These are phyloP conservation scores for Drosophila gunungcola DNA, from an alignment of 1,140 invertebrate genomes.

Conservation along the genomic window DNA sequence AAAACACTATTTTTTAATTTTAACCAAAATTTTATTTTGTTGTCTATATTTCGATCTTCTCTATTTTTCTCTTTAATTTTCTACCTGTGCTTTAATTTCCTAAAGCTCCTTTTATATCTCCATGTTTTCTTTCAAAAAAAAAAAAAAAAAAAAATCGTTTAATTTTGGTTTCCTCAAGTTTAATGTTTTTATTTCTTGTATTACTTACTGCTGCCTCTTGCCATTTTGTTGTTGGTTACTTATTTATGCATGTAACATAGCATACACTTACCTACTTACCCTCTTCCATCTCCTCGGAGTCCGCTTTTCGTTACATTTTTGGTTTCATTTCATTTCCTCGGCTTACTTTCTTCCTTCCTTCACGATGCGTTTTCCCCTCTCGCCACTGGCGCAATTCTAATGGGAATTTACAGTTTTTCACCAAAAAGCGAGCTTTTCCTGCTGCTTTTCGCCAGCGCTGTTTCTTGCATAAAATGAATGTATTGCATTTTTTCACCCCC, in stretches of 20 bases:
- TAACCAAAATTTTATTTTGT: no score
- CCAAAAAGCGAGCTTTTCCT: slow-evolving; percentile 64
- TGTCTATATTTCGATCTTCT: no score
- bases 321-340: slow-evolving; percentile 73
- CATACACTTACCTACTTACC: slow-evolving; percentile 68
- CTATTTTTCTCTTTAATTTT: no score
- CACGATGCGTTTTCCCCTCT: slow-evolving; percentile 24
- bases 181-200: slow-evolving; percentile 36
- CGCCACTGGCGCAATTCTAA: slow-evolving; percentile 64
- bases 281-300: slow-evolving; percentile 17
- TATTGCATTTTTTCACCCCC: slow-evolving; percentile 61
- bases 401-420: slow-evolving; percentile 81
- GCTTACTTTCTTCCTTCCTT: slow-evolving; percentile 41
- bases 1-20: no score
- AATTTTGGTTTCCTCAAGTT: slow-evolving; percentile 5
- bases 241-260: slow-evolving; percentile 63
- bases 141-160: not conserved
- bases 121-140: not conserved
- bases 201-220: slow-evolving; percentile 47
- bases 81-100: no score
- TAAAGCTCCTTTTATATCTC: not conserved
- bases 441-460: slow-evolving; percentile 28
- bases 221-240: slow-evolving; percentile 33
- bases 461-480: slow-evolving; percentile 82
- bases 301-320: slow-evolving; percentile 46